These are phyloP conservation scores for Notiomystis cincta DNA, from an alignment of 2,113 vertebrate genomes.

Conservation along the genomic window DNA sequence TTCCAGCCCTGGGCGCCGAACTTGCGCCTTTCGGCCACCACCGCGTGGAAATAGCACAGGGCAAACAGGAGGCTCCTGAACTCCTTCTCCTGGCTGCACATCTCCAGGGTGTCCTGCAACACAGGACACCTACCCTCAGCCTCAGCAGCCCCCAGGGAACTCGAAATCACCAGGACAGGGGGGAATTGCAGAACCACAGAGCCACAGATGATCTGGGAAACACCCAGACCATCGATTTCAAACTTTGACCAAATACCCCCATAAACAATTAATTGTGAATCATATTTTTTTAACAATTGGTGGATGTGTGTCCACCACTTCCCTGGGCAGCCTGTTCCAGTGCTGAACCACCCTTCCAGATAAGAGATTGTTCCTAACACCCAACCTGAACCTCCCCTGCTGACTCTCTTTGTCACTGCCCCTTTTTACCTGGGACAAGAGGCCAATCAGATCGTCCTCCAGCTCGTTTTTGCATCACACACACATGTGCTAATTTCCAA, in stretches of 20 bases:
- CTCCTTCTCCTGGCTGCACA: slow-evolving; percentile 87
- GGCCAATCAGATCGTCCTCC: background rate
- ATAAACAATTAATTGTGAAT: background rate
- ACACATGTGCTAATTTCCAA: background rate
- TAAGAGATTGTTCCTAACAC: background rate
- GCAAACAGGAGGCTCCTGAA: slow-evolving; percentile 93
- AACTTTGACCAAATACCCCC: rapidly evolving
- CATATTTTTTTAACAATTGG: background rate
- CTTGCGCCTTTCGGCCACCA: slow-evolving; percentile 89
- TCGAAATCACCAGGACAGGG: rapidly evolving
- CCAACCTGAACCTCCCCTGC: background rate
- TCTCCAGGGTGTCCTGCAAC: slow-evolving; percentile 90
- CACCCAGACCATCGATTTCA: background rate
- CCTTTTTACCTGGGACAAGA: background rate
- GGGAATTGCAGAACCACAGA: background rate
- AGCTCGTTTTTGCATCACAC: background rate
- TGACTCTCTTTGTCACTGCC: rapidly evolving
- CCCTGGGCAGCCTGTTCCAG: background rate
- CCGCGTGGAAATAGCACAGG: slow-evolving; percentile 93
- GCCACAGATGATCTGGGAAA: background rate
- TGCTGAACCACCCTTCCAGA: background rate
- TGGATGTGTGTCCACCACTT: background rate
- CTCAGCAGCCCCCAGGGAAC: rapidly evolving
- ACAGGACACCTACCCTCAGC: background rate
- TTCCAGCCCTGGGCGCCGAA: slow-evolving; percentile 97